Percentiles rank a stretch among this genome's conserved stretches.
These are phyloP conservation scores for Diceros bicornis DNA, from an alignment of 2,797 vertebrate genomes.

Conservation along the genomic window DNA sequence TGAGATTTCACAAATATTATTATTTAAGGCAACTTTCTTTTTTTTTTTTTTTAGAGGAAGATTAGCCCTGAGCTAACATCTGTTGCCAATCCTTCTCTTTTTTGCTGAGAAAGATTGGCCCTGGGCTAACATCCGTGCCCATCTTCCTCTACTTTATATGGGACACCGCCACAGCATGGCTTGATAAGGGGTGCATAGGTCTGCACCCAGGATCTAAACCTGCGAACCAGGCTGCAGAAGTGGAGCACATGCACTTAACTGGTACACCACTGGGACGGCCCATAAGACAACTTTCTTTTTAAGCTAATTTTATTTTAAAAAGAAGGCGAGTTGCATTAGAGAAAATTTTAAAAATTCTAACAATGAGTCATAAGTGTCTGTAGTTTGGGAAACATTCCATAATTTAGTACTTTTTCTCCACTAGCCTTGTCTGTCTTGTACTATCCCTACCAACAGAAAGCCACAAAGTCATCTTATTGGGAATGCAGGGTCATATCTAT, in stretches of 20 bases:
- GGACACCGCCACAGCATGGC: too few relatives aligned
- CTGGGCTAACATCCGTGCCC: too few relatives aligned
- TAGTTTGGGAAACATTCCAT: not conserved
- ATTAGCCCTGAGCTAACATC: too few relatives aligned
- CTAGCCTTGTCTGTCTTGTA: not conserved
- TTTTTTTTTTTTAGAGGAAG: too few relatives aligned
- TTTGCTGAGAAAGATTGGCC: too few relatives aligned
- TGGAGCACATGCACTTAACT: too few relatives aligned
- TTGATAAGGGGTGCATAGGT: too few relatives aligned
- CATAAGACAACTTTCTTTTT: not conserved
- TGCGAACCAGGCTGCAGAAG: too few relatives aligned
- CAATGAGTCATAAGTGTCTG: not conserved
- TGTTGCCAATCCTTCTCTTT: too few relatives aligned
- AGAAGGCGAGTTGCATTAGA: not conserved
- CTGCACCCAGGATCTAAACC: too few relatives aligned
- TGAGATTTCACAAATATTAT: not conserved
- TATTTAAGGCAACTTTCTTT: not conserved
- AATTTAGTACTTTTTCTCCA: not conserved
- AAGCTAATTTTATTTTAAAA: conserved; percentile 19
- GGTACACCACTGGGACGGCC: too few relatives aligned
- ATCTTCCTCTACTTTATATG: too few relatives aligned
- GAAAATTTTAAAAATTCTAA: not conserved
- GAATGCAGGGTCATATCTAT: not conserved
- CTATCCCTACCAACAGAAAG: not conserved
- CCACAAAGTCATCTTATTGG: not conserved